Evolutionary conservation across 2,888 invertebrate genomes (phyloP).

Genomic region (Tinea trinotella): DNA sequence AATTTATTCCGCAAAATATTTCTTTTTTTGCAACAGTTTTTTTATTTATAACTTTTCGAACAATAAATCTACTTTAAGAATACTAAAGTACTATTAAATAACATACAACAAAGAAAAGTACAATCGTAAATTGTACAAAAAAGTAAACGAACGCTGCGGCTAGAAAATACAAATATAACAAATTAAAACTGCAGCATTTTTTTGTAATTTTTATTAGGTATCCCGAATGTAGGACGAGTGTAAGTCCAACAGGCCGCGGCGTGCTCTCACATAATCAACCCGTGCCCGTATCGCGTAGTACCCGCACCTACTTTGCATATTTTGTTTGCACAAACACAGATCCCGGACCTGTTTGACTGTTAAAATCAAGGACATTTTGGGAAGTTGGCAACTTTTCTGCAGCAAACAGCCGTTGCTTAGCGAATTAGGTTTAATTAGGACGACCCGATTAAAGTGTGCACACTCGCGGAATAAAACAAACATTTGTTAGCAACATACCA

Average conservation of each 20-base stretch:
- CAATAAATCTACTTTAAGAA: no score
- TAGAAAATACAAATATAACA: neutral
- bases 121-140: no score
- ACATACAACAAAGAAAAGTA: no score
- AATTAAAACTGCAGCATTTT: neutral
- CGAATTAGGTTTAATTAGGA: constrained; percentile 15
- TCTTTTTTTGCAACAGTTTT: no score
- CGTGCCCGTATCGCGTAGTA: constrained; percentile 49
- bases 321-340: constrained; percentile 64
- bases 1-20: no score
- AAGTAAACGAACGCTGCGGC: neutral
- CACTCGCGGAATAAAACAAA: constrained; percentile 14
- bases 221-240: constrained; percentile 48
- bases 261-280: constrained; percentile 65
- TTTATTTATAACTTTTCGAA: no score
- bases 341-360: constrained; percentile 56
- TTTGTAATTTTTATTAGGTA: constrained; percentile 39
- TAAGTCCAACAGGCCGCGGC: constrained; percentile 35
- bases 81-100: no score
- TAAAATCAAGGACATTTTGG: constrained; percentile 56
- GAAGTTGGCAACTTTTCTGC: constrained; percentile 34
- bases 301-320: constrained; percentile 68
- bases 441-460: constrained; percentile 15
- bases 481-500: constrained; percentile 11
- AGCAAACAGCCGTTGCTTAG: constrained; percentile 15